Base-by-base conservation (phyloP, 2,113 vertebrate species). In the Vulpes lagopus region DNA sequence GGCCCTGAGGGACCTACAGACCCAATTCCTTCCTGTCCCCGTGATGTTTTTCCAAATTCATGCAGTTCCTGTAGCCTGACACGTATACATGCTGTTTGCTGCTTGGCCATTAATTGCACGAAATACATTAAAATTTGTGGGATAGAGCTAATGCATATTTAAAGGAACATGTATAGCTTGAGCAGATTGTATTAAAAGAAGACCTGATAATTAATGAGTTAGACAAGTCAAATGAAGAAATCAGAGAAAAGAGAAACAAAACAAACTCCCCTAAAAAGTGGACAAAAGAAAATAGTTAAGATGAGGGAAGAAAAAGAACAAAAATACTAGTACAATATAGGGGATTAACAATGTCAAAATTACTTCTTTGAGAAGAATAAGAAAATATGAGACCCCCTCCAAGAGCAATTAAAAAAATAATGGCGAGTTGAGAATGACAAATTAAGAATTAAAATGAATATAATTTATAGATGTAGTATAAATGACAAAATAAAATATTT, bases 251-350 rank as follows among this genome's bases (percentile, higher is more conserved):
- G 51, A 38, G 3, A 78, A 80, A 78, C 16, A 64, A 17, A 80
- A 35, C 53, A 43, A 90, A 86, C 9, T 5, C 3, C 27, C n/a
- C 23, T 82, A 60, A 43, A 81, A 67, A 12, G 23, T 57, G 51
- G 78, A n/a, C 32, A 53, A 96, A 91, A 88, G 43, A 6, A 82
- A 93, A 55, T 89, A 84, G 32, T 69, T 69, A 59, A 92, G 22
- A 94, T 10, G 4, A 79, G 22, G 73, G 7, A 83, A 76, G 25
- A 96, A 83, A 60, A 10, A 43, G 43, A 76, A 71, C 73, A 19
- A 64, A 64, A 83, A 64, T 12, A 51, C n/a, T 49, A 30, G 19
- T 53, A 57, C 2, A 51, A 53, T 53, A 12, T 22, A 71, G 15
- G 3, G 1, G 15, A 27, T 57, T 35, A 30, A 55, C 11, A 65